Conservation (phyloP, 2,888 invertebrate genomes). For the Helleia helle region DNA sequence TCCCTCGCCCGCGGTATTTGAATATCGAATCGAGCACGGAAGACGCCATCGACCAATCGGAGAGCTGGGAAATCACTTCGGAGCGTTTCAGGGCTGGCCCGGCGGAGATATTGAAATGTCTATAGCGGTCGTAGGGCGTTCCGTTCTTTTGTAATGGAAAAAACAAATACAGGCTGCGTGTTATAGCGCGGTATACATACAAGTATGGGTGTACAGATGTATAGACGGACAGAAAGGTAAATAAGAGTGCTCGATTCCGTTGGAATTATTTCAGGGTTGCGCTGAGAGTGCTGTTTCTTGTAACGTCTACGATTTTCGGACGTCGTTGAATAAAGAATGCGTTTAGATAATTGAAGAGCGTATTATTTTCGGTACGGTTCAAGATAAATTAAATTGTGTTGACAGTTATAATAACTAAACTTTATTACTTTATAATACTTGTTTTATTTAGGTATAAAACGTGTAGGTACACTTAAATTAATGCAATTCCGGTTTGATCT, state of each 20-base stretch:
- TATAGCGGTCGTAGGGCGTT: conserved; percentile 53
- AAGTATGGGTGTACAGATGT: conserved; percentile 25
- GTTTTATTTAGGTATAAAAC: too few species aligned
- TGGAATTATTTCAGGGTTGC: conserved; percentile 54
- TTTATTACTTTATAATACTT: too few species aligned
- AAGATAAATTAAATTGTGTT: not conserved
- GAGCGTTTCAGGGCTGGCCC: conserved; percentile 44
- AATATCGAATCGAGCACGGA: conserved; percentile 46
- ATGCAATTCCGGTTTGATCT: too few species aligned
- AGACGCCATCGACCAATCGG: conserved; percentile 41
- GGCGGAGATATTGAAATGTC: conserved; percentile 62
- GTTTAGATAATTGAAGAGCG: conserved; percentile 20
- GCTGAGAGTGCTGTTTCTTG: conserved; percentile 68
- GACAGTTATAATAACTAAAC: not conserved
- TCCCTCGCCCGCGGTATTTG: conserved; percentile 33
- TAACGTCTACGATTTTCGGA: conserved; percentile 61
- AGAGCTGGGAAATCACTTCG: conserved; percentile 54
- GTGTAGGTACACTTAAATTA: too few species aligned
- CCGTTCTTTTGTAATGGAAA: conserved; percentile 65
- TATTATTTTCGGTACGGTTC: conserved; percentile 3
- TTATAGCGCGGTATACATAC: too few species aligned
- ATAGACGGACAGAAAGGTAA: conserved; percentile 30
- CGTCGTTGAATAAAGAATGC: conserved; percentile 66
- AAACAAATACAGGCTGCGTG: conserved; percentile 51
- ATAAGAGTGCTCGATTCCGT: conserved; percentile 52